Evolutionary conservation across 2,797 vertebrate species (phyloP), one percentile per base, ranked within the genome.

Genomic region (Syngnathus rostellatus): DNA sequence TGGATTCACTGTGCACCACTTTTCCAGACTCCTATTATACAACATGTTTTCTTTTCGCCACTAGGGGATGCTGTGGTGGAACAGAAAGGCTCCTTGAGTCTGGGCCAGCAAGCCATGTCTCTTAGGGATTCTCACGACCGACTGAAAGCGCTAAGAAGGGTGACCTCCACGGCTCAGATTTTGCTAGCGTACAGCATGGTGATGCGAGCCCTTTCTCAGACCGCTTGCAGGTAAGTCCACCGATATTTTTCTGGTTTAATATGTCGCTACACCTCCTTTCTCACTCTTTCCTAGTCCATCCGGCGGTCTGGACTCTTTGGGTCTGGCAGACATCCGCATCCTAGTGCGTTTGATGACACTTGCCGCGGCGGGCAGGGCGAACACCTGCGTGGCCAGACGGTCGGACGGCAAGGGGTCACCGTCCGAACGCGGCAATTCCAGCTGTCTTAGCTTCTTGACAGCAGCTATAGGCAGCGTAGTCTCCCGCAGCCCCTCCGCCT

Each of bases 301-400:
- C 6, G 85, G 87, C 10, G 91, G 89, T 16, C 83, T 93, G 6
- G 91, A 93, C 81, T 90, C 90, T 31, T 65, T 93, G 71, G 92
- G 92, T 48, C 81, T 93, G 76, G 89, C 91, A 3, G 90, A 93
- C 67, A 92, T 93, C 54, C 91, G 90, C 7, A 90, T 91, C 68
- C 83, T 93, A 72, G 92, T 93, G 65, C 88, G 91, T 17, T 76
- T 93, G 68, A 93, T 93, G 92, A 90, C 89, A 51, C 84, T 93
- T 4, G 90, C 92, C 0, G 91, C 89, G 0, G 88, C 85, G 6
- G 92, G 92, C 67, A 82, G 92, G 61, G 85, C 89, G 68, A 89
- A 90, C 67, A 83, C 84, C 57, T 81, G 81, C 14, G 66, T 84
- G 68, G 88, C 85, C 70, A 80, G 78, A 65, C 87, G 80, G 45